phyloP scores from a whole-genome alignment of 2,888 invertebrate species.

The Pecten maximus region DNA sequence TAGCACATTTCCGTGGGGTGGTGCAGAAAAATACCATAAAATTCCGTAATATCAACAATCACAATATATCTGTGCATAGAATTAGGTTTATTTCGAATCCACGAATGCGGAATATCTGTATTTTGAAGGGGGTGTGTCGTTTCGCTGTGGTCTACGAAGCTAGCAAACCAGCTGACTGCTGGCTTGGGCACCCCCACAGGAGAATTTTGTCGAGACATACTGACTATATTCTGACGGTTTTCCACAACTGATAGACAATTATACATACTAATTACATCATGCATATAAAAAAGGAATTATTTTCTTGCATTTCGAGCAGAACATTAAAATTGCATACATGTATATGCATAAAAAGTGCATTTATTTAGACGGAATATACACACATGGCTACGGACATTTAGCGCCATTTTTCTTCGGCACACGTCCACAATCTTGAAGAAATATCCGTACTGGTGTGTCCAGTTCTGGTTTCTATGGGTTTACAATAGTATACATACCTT shows the following conservation, averaged over 20 bases:
- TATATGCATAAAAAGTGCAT: slow-evolving; percentile 34
- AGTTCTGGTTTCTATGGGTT: not conserved
- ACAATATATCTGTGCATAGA: slow-evolving; percentile 1
- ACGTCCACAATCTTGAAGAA: slow-evolving; percentile 53
- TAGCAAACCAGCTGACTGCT: slow-evolving; percentile 15
- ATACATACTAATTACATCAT: not conserved
- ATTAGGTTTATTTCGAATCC: not conserved
- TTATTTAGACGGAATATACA: slow-evolving; percentile 41
- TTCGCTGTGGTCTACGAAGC: not conserved
- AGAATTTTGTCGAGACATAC: not conserved
- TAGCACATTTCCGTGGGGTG: not conserved
- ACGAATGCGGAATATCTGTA: not conserved
- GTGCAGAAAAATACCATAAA: slow-evolving; percentile 19
- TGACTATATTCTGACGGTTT: not conserved
- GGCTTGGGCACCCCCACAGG: slow-evolving; percentile 7
- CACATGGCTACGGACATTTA: slow-evolving; percentile 63
- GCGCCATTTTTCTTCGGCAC: slow-evolving; percentile 71
- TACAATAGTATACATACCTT: slow-evolving; percentile 67
- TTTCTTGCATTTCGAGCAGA: slow-evolving; percentile 36
- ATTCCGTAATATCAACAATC: not conserved
- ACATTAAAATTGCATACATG: not conserved
- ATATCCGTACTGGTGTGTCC: not conserved
- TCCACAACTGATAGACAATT: not conserved
- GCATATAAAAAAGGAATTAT: not conserved
- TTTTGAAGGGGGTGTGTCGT: slow-evolving; percentile 33